Percentiles rank a stretch among this genome's conserved stretches.
Evolutionary conservation across 92 coral and sea anemone genomes (phyloP).

Genomic region (Porites lobata): DNA sequence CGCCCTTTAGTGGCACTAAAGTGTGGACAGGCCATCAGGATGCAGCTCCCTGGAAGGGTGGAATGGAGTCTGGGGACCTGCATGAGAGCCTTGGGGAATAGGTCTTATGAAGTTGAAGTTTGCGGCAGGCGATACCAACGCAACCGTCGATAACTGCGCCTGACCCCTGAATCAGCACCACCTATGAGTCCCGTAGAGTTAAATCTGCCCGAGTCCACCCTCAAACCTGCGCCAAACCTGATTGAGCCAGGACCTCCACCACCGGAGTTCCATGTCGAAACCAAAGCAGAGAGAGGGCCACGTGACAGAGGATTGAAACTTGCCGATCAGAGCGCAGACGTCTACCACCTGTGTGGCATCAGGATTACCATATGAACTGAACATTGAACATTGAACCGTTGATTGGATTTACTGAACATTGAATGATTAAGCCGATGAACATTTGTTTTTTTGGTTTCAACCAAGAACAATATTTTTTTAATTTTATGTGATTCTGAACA

Average conservation of each 20-base stretch:
- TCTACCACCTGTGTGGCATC: constrained; percentile 25
- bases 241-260: no score
- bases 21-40: constrained; percentile 42
- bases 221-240: neutral
- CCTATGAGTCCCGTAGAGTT: neutral
- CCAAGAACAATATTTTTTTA: neutral
- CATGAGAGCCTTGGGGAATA: constrained; percentile 11
- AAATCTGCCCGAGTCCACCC: neutral
- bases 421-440: neutral
- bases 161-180: constrained; percentile 42
- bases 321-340: constrained; percentile 7
- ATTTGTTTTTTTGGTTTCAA: neutral
- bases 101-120: constrained; percentile 55
- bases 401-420: neutral
- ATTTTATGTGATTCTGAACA: no score
- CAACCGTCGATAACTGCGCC: constrained; percentile 50
- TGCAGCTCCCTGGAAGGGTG: constrained; percentile 36
- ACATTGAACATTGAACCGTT: neutral
- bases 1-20: constrained; percentile 3
- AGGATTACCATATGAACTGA: constrained; percentile 24
- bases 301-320: neutral
- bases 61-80: constrained; percentile 52
- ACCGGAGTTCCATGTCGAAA: neutral
- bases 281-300: neutral
- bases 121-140: constrained; percentile 40